Evolutionary conservation across 2,113 vertebrate species (phyloP).

Genomic region (Amia ocellicauda): DNA sequence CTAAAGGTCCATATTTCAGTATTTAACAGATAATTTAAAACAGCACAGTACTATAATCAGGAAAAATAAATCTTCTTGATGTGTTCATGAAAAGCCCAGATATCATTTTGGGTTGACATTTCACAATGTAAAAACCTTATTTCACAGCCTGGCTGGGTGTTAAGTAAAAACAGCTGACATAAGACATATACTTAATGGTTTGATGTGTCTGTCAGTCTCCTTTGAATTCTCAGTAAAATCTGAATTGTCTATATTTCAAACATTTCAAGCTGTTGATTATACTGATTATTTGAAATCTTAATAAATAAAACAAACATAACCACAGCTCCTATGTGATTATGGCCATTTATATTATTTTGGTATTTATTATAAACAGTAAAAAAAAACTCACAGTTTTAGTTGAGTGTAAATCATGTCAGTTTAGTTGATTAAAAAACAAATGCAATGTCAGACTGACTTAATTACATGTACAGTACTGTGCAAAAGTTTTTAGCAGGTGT

Average conservation of each 20-base stretch:
- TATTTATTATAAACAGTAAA: no score
- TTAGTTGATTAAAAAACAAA: no score
- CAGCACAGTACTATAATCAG: not conserved
- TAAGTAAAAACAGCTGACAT: slow-evolving; percentile 41
- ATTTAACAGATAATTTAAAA: not conserved
- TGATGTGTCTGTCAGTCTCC: slow-evolving; percentile 37
- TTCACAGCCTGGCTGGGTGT: slow-evolving; percentile 41
- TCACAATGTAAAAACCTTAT: slow-evolving; percentile 56
- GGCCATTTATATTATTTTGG: no score
- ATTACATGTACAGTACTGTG: no score
- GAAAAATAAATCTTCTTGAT: not conserved
- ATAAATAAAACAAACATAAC: no score
- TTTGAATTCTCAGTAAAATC: slow-evolving; percentile 45
- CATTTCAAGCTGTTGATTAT: slow-evolving; percentile 26
- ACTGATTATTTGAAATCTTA: slow-evolving; percentile 17
- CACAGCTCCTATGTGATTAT: no score
- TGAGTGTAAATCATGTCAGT: no score
- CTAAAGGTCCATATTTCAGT: no score
- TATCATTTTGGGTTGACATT: slow-evolving; percentile 43
- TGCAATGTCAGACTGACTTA: no score
- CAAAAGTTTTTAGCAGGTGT: no score
- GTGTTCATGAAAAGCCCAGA: slow-evolving; percentile 13
- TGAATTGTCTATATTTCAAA: slow-evolving; percentile 30
- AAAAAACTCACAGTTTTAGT: no score
- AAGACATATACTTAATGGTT: slow-evolving; percentile 37